phyloP scores from a whole-genome alignment of 2,888 invertebrate genomes.

The Agrochola lychnidis region DNA sequence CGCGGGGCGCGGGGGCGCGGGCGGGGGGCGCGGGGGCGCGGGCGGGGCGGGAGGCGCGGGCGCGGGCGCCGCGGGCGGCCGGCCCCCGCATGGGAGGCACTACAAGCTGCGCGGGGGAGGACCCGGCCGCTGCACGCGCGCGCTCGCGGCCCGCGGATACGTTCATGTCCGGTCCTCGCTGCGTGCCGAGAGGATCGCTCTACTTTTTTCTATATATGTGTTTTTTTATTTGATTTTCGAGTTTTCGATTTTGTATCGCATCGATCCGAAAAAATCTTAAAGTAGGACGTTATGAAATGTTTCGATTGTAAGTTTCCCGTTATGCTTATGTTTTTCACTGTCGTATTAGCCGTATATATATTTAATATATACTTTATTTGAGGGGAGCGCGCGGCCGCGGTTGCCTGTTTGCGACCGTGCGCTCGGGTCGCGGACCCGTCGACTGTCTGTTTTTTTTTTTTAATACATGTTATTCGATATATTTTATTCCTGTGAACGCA shows the following conservation, averaged over 20 bases:
- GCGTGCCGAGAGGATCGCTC: conserved; percentile 83
- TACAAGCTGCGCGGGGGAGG: conserved; percentile 88
- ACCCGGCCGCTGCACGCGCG: conserved; percentile 74
- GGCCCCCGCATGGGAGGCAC: conserved; percentile 85
- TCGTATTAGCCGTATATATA: conserved; percentile 87
- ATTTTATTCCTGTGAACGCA: conserved; percentile 95
- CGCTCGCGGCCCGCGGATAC: conserved; percentile 81
- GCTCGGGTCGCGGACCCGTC: conserved; percentile 82
- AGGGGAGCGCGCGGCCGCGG: conserved; percentile 86
- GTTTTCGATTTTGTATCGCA: conserved; percentile 91
- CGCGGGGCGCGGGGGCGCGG: conserved; percentile 94
- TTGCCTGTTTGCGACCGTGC: conserved; percentile 89
- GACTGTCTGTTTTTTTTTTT: conserved; percentile 90
- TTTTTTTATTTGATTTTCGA: conserved; percentile 91
- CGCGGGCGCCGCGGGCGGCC: conserved; percentile 88
- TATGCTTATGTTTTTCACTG: conserved; percentile 89
- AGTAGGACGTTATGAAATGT: conserved; percentile 91
- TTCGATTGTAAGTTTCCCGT: conserved; percentile 91
- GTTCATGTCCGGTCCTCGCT: conserved; percentile 83
- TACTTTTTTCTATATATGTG: conserved; percentile 89
- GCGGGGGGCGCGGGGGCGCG: conserved; percentile 94
- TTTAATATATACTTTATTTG: conserved; percentile 87
- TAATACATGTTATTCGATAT: conserved; percentile 93
- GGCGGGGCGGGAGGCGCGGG: conserved; percentile 95
- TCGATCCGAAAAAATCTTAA: conserved; percentile 91